A percentile compares a stretch with the other conserved stretches of the same genome.
Conservation (phyloP, 2,113 vertebrate species). For the Steatornis caripensis region DNA sequence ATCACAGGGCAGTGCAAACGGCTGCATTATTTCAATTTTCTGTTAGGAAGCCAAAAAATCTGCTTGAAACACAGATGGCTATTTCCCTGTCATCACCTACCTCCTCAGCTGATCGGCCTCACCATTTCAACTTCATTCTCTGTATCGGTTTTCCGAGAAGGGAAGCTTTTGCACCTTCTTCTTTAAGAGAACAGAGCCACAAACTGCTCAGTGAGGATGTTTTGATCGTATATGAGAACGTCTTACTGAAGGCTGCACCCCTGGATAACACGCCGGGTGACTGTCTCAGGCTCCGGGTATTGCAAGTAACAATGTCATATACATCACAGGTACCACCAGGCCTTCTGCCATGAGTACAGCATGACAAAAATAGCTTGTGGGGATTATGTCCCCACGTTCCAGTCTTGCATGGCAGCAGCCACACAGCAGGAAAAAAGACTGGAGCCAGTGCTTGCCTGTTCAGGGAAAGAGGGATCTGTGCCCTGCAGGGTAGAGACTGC, state of each 20-base stretch:
- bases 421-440: neutral
- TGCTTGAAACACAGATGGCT: constrained; percentile 27
- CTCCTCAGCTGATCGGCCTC: neutral
- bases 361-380: neutral
- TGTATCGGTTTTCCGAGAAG: neutral
- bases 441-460: neutral
- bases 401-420: neutral
- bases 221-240: neutral
- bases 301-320: neutral
- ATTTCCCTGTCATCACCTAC: neutral
- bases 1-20: neutral
- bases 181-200: neutral
- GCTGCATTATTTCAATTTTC: neutral
- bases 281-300: neutral
- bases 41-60: constrained; percentile 12
- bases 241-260: neutral
- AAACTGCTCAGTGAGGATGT: neutral
- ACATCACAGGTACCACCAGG: neutral
- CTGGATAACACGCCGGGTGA: neutral
- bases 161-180: neutral
- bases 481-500: neutral
- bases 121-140: neutral
- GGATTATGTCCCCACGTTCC: neutral
- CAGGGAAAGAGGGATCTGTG: neutral
- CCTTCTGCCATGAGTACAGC: neutral